These are phyloP conservation scores for Lepus europaeus DNA, from an alignment of 2,113 vertebrate species.

Conservation along the genomic window DNA sequence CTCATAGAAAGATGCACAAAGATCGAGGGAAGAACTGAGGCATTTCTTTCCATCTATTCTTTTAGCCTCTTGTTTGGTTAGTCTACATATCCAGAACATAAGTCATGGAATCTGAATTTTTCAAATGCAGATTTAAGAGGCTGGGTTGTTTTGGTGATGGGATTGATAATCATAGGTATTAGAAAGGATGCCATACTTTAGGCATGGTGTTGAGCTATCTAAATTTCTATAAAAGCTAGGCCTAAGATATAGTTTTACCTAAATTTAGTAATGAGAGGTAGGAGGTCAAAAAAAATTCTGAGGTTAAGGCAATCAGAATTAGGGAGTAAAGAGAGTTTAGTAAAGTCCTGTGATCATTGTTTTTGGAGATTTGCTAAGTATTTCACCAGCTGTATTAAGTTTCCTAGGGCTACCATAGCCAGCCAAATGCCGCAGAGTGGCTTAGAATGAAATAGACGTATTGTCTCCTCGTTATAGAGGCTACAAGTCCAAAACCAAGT, in stretches of 20 bases:
- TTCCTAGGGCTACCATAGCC: neutral
- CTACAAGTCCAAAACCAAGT: neutral
- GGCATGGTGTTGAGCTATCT: neutral
- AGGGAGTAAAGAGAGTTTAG: neutral
- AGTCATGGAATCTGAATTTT: neutral
- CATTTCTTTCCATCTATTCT: neutral
- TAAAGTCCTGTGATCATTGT: neutral
- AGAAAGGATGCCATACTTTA: neutral
- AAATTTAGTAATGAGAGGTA: neutral
- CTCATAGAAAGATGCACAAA: neutral
- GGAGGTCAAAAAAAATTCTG: neutral
- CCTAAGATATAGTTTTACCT: neutral
- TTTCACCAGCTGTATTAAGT: neutral
- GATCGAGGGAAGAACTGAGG: neutral
- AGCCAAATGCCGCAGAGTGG: neutral
- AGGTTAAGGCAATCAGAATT: neutral
- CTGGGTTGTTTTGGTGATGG: neutral
- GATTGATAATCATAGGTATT: neutral
- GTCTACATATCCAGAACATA: neutral
- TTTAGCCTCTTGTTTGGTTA: neutral
- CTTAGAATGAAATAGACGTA: neutral
- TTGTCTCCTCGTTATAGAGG: neutral
- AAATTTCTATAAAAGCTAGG: neutral
- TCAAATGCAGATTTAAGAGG: neutral
- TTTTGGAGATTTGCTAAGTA: slow-evolving; percentile 12